Percentiles rank a stretch among this genome's conserved stretches.
These are phyloP conservation scores for Megalurothrips usitatus DNA, from an alignment of 2,888 invertebrate species.

Conservation along the genomic window DNA sequence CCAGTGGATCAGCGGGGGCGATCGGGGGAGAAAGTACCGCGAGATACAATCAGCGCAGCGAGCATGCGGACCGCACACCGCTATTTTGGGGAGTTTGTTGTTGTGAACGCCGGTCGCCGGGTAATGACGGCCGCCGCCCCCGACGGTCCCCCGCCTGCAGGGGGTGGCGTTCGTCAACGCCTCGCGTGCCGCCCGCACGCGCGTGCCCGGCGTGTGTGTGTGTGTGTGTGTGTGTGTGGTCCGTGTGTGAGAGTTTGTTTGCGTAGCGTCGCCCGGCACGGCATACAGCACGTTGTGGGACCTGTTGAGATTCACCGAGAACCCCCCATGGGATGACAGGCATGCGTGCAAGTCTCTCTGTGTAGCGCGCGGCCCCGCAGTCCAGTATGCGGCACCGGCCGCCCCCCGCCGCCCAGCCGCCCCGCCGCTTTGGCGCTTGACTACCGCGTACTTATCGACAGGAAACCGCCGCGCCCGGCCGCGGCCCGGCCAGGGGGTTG, in stretches of 20 bases:
- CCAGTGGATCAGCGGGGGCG: background rate
- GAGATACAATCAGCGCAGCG: conserved; percentile 1
- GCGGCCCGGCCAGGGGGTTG: background rate
- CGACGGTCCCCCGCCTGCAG: no score
- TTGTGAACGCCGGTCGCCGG: conserved; percentile 3
- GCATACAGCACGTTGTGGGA: no score
- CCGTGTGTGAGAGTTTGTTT: no score
- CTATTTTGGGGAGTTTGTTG: conserved; percentile 24
- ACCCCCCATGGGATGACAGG: no score
- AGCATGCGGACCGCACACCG: background rate
- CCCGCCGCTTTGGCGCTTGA: background rate
- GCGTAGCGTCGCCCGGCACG: no score
- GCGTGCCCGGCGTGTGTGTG: no score
- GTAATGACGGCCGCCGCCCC: conserved; percentile 28
- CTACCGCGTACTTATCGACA: background rate
- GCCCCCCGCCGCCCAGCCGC: background rate
- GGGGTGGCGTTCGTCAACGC: background rate
- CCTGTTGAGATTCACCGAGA: no score
- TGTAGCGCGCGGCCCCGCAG: no score
- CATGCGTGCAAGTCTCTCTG: background rate
- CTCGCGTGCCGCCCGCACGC: no score
- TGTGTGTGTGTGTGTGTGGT: no score
- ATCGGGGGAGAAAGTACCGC: conserved; percentile 17
- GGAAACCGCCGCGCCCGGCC: background rate
- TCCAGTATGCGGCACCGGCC: background rate